Conservation (phyloP, 2,113 vertebrate species). For the Campylomormyrus numenius region DNA sequence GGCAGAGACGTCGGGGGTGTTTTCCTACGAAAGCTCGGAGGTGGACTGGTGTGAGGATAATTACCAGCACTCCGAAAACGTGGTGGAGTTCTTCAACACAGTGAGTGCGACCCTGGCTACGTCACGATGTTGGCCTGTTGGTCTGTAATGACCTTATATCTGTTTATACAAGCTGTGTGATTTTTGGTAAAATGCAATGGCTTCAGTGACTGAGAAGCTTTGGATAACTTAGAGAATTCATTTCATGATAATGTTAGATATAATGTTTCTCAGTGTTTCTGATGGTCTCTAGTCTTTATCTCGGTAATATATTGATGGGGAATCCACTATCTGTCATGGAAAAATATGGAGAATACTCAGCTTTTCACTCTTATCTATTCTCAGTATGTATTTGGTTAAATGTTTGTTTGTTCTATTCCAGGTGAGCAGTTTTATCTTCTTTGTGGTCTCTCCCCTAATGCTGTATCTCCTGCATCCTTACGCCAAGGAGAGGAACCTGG, state of each 20-base stretch:
- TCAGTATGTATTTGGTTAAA: background rate
- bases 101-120: conserved; percentile 43
- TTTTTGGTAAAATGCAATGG: background rate
- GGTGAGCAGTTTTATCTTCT: conserved; percentile 87
- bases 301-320: background rate
- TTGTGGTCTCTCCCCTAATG: conserved; percentile 75
- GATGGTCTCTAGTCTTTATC: background rate
- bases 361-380: background rate
- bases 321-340: background rate
- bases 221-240: background rate
- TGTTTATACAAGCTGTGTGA: background rate
- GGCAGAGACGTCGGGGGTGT: conserved; percentile 65
- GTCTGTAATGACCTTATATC: background rate
- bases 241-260: background rate
- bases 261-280: background rate
- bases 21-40: conserved; percentile 83
- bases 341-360: background rate
- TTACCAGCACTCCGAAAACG: conserved; percentile 70
- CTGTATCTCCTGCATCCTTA: conserved; percentile 79
- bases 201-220: background rate
- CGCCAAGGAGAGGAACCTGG: conserved; percentile 58
- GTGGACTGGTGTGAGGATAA: conserved; percentile 96
- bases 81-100: conserved; percentile 94
- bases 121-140: background rate
- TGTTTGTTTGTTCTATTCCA: conserved; percentile 42